Conservation (phyloP, 2,888 invertebrate species). For the Hydraecia micacea region DNA sequence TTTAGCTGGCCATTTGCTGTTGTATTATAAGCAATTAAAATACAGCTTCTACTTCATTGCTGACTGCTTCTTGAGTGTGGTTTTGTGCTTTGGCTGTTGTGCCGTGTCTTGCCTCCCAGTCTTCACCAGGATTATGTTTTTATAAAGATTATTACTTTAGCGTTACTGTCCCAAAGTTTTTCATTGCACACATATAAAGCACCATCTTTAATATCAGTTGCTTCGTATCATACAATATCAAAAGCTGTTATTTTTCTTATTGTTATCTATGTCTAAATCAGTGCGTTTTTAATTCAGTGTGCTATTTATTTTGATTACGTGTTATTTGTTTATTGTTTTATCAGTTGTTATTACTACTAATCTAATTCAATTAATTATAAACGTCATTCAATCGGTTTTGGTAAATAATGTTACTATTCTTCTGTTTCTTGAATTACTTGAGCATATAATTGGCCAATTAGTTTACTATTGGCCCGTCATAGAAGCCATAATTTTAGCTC, state of each 20-base stretch:
- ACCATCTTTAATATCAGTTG: slow-evolving; percentile 48
- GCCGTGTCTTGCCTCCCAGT: slow-evolving; percentile 45
- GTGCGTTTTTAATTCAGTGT: slow-evolving; percentile 33
- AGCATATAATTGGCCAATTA: not conserved
- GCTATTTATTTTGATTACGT: slow-evolving; percentile 23
- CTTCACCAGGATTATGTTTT: slow-evolving; percentile 39
- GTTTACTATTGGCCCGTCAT: not conserved
- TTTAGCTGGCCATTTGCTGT: not conserved
- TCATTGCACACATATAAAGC: slow-evolving; percentile 75
- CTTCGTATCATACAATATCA: slow-evolving; percentile 66
- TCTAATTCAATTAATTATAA: slow-evolving; percentile 26
- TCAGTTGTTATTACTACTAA: slow-evolving; percentile 24
- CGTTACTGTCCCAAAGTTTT: slow-evolving; percentile 81
- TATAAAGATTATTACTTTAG: slow-evolving; percentile 31
- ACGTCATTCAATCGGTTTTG: slow-evolving; percentile 27
- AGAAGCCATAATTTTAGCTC: not conserved
- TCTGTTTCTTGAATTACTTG: not conserved
- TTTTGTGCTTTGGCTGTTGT: slow-evolving; percentile 59
- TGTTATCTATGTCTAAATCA: slow-evolving; percentile 26
- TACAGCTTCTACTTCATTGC: slow-evolving; percentile 46
- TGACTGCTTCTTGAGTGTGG: slow-evolving; percentile 47
- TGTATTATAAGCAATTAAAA: slow-evolving; percentile 32
- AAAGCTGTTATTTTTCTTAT: slow-evolving; percentile 64
- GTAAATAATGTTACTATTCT: not conserved
- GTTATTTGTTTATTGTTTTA: slow-evolving; percentile 16